phyloP scores from a whole-genome alignment of 2,888 invertebrate genomes.

The Holacanthella duospinosa region DNA sequence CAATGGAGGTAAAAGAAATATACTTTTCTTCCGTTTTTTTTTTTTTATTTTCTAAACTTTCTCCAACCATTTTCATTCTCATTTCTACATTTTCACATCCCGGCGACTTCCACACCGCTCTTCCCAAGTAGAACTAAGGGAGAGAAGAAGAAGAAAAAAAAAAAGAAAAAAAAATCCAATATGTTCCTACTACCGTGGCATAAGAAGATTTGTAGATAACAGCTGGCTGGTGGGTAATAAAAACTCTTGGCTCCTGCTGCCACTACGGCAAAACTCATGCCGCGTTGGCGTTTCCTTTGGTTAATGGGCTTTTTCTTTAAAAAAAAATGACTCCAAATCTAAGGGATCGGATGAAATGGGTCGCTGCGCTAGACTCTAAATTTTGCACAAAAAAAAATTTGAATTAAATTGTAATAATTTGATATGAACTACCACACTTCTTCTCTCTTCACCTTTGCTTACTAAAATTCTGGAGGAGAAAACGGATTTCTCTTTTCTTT shows the following conservation, averaged over 20 bases:
- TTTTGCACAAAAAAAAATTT: not conserved
- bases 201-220: constrained; percentile 23
- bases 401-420: not conserved
- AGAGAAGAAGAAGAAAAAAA: no score
- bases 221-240: constrained; percentile 23
- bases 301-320: constrained; percentile 12
- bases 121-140: no score
- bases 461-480: no score
- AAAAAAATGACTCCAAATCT: no score
- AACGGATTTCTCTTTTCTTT: not conserved
- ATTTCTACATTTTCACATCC: no score
- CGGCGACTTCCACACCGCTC: no score
- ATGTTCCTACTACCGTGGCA: constrained; percentile 11
- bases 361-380: not conserved
- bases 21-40: no score
- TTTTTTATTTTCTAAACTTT: no score
- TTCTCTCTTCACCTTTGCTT: not conserved
- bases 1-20: constrained; percentile 54
- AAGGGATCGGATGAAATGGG: no score
- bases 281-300: constrained; percentile 16
- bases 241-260: constrained; percentile 12
- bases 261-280: not conserved
- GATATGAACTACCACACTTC: not conserved
- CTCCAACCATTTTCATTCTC: no score
- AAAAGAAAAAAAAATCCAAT: constrained; percentile 14